phyloP scores from a whole-genome alignment of 2,888 invertebrate species.

The Sylvicola cinctus region DNA sequence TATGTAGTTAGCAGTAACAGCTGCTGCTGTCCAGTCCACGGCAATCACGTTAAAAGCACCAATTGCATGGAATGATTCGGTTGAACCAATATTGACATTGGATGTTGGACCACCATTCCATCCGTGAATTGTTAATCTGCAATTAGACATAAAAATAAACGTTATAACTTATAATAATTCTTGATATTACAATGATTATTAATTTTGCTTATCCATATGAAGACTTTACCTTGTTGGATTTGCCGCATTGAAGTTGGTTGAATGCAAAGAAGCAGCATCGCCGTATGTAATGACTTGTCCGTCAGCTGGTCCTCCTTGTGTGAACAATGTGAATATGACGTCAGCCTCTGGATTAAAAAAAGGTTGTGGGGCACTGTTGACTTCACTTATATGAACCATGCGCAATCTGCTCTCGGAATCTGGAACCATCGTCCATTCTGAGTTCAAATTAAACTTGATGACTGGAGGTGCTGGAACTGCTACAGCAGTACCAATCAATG shows the following conservation, averaged over 20 bases:
- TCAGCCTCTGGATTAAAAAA: neutral
- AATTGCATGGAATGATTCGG: conserved; percentile 15
- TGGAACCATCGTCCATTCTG: neutral
- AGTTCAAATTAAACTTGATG: too few species aligned
- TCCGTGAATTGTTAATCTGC: conserved; percentile 15
- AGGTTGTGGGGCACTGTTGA: neutral
- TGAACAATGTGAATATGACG: neutral
- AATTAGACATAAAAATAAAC: too few species aligned
- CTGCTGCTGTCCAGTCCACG: conserved; percentile 19
- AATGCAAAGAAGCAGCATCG: neutral
- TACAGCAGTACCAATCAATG: too few species aligned
- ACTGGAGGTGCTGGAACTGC: too few species aligned
- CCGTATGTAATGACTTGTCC: neutral
- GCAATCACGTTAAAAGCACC: conserved; percentile 18
- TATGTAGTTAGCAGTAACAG: conserved; percentile 17
- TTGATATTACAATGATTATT: too few species aligned
- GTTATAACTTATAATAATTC: too few species aligned
- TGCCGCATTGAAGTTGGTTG: neutral
- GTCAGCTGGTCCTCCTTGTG: neutral
- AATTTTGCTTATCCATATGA: too few species aligned
- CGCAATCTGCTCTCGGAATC: neutral
- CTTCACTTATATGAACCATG: neutral
- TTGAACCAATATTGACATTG: conserved; percentile 16
- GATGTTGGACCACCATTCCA: conserved; percentile 19
- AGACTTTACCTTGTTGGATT: neutral